A percentile compares a stretch with the other conserved stretches of the same genome.
Evolutionary conservation across 2,888 invertebrate species (phyloP).

Genomic region (Eulithis testata): DNA sequence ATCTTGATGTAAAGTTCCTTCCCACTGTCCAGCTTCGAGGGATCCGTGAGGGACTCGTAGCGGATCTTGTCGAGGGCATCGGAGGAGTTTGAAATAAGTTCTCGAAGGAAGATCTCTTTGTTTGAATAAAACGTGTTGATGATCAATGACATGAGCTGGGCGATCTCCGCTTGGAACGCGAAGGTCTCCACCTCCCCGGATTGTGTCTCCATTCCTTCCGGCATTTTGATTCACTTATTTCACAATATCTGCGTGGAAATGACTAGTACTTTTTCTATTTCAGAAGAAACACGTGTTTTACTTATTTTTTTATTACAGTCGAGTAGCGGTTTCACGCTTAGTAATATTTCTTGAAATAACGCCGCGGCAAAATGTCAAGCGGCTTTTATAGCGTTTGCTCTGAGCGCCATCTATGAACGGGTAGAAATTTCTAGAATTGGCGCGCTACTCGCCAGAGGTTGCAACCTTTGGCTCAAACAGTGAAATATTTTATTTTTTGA

Average conservation of each 20-base stretch:
- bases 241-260: slow-evolving; percentile 47
- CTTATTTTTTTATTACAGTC: slow-evolving; percentile 38
- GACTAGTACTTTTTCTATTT: slow-evolving; percentile 37
- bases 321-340: slow-evolving; percentile 56
- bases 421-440: slow-evolving; percentile 72
- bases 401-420: slow-evolving; percentile 71
- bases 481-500: neutral
- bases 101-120: slow-evolving; percentile 99
- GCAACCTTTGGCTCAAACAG: slow-evolving; percentile 43
- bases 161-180: slow-evolving; percentile 99
- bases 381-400: slow-evolving; percentile 62
- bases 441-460: slow-evolving; percentile 58
- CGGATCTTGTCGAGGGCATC: slow-evolving; percentile 97
- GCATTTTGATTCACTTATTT: slow-evolving; percentile 86
- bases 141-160: slow-evolving; percentile 99
- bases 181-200: slow-evolving; percentile 96
- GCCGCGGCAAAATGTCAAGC: slow-evolving; percentile 54
- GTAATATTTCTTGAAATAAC: slow-evolving; percentile 62
- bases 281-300: slow-evolving; percentile 33
- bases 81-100: slow-evolving; percentile 99
- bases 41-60: slow-evolving; percentile 98
- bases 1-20: slow-evolving; percentile 98
- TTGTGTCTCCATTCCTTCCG: slow-evolving; percentile 88
- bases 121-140: slow-evolving; percentile 99
- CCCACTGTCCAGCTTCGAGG: slow-evolving; percentile 95